Conservation (phyloP, 2,888 invertebrate species). For the Leptarthrus brevirostris region DNA sequence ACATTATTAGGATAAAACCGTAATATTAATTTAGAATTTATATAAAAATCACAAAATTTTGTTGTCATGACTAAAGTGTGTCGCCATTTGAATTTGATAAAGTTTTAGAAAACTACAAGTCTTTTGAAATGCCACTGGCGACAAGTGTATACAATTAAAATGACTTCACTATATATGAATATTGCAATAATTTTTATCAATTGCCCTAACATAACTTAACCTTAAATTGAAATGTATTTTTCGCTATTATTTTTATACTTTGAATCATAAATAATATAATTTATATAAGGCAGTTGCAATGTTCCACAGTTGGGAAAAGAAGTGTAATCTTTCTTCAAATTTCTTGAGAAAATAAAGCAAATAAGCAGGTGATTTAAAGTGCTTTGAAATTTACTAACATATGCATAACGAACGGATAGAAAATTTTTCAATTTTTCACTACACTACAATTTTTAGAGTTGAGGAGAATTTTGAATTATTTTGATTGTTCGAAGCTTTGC, state of each 20-base stretch:
- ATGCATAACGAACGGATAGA: too few species aligned
- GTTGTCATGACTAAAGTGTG: constrained; percentile 50
- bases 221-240: constrained; percentile 34
- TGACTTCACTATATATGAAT: neutral
- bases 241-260: constrained; percentile 21
- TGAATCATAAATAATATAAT: too few species aligned
- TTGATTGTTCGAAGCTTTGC: too few species aligned
- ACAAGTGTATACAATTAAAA: neutral
- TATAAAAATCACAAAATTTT: constrained; percentile 49
- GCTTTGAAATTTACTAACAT: too few species aligned
- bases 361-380: too few species aligned
- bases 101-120: neutral
- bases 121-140: neutral
- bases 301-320: too few species aligned
- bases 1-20: constrained; percentile 24
- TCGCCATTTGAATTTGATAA: neutral
- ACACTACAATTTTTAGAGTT: too few species aligned
- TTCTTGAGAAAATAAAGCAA: too few species aligned
- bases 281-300: too few species aligned
- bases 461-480: too few species aligned
- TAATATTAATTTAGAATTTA: constrained; percentile 50
- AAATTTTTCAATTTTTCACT: too few species aligned
- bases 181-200: constrained; percentile 12
- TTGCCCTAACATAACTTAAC: constrained; percentile 39
- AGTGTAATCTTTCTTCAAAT: too few species aligned